Evolutionary conservation across 2,888 invertebrate genomes (phyloP), one percentile per base, ranked within the genome.

Genomic region (Caenorhabditis uteleia): DNA sequence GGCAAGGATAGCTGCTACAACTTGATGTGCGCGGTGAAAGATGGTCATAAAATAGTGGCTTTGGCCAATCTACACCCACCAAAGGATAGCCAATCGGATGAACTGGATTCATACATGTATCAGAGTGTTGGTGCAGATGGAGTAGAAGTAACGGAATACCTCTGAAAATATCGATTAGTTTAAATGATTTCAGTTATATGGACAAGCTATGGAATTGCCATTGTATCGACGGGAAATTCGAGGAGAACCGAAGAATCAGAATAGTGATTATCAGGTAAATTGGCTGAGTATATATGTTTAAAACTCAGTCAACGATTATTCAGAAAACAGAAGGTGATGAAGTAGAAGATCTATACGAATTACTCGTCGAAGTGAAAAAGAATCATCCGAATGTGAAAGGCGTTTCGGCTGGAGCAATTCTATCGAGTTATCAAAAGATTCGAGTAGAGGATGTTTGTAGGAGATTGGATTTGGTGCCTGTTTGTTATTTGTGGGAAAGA

Each of bases 1-100:
- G 98, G 98, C 78, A 99, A 99, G 87, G 98, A 98, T 87, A 97
- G 95, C 87, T 94, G 93, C 86, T 99, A 91, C 87, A 97, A 95
- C 85, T 91, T 98, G 91, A 90, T 97, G 90, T 69, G 70, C 31
- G 71, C 72, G 1, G 74, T 92, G 3, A 90, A 91, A 77, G 92
- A 93, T 84, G 95, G 95, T 48, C 97, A 98, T 86, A 88, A 90
- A 78, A 90, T 99, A 79, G 92, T 95, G 54, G 97, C 95, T 34
- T 87, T 99, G 83, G 97, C 95, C 75, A 97, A 98, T 87, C 88
- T 99, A 78, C 89, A 90, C 86, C 97, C 95, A 20, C 69, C 85
- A 18, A 67, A 88, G 88, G 85, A 89, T 89, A 36, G 84, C 90
- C 91, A 91, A 88, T 31, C 38, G 2, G 59, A 61, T 1, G 95